Conservation (phyloP, 2,888 invertebrate species). For the Mycalesis mineus region DNA sequence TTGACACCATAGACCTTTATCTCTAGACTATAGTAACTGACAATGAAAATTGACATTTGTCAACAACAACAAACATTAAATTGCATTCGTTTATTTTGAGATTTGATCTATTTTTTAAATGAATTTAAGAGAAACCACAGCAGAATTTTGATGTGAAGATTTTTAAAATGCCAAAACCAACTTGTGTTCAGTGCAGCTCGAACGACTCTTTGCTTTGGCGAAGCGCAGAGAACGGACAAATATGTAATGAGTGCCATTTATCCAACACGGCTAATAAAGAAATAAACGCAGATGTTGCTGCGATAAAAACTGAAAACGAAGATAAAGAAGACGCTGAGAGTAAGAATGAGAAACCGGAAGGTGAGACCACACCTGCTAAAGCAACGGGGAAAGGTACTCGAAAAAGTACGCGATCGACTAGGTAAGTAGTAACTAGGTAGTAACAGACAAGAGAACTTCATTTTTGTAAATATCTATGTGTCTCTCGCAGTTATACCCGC, state of each 20-base stretch:
- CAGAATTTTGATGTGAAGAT: constrained; percentile 28
- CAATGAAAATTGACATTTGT: neutral
- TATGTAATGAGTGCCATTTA: constrained; percentile 86
- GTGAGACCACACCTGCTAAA: constrained; percentile 62
- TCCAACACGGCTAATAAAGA: constrained; percentile 57
- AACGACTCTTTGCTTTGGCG: constrained; percentile 87
- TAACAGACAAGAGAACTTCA: too few species aligned
- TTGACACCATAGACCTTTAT: too few species aligned
- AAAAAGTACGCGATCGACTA: constrained; percentile 79
- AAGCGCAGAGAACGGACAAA: constrained; percentile 83
- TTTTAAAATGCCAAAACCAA: constrained; percentile 77
- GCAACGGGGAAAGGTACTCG: constrained; percentile 74
- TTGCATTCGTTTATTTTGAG: neutral
- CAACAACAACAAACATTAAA: neutral
- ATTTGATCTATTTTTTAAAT: neutral
- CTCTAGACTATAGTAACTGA: too few species aligned
- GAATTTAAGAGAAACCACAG: constrained; percentile 5
- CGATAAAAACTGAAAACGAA: constrained; percentile 50
- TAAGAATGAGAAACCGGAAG: constrained; percentile 52
- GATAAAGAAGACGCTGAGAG: constrained; percentile 46
- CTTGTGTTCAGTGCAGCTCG: constrained; percentile 83
- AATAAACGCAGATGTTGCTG: constrained; percentile 44
- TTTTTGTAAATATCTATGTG: too few species aligned
- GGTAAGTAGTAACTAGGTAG: too few species aligned
- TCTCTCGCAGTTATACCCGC: too few species aligned